phyloP scores from a whole-genome alignment of 2,113 vertebrate species.

The Lanius collurio region DNA sequence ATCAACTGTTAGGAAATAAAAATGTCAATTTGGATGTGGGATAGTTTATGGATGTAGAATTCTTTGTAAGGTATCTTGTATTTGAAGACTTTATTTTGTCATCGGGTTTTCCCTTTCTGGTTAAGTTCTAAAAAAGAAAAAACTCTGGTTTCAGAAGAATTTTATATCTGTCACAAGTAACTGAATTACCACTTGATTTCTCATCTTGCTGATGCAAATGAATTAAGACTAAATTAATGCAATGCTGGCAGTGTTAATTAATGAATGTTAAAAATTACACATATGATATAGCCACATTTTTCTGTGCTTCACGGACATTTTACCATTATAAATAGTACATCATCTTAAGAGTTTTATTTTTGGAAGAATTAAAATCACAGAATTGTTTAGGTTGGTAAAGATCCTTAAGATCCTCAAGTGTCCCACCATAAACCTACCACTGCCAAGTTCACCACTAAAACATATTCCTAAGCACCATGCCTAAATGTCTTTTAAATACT shows the following conservation, averaged over 20 bases:
- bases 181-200: neutral
- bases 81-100: neutral
- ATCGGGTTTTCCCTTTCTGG: neutral
- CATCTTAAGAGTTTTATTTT: neutral
- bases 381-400: neutral
- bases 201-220: neutral
- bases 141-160: neutral
- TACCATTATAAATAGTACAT: neutral
- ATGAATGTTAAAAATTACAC: neutral
- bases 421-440: neutral
- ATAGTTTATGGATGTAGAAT: neutral
- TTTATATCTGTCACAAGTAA: neutral
- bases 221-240: neutral
- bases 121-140: neutral
- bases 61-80: neutral
- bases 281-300: neutral
- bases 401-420: fast-evolving
- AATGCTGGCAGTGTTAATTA: neutral
- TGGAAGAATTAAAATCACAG: neutral
- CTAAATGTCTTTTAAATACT: neutral
- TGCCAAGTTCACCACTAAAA: neutral
- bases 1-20: neutral
- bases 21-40: neutral
- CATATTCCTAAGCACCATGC: neutral
- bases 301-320: neutral